Conservation (phyloP, 2,113 vertebrate genomes). For the Proterorhinus semilunaris region DNA sequence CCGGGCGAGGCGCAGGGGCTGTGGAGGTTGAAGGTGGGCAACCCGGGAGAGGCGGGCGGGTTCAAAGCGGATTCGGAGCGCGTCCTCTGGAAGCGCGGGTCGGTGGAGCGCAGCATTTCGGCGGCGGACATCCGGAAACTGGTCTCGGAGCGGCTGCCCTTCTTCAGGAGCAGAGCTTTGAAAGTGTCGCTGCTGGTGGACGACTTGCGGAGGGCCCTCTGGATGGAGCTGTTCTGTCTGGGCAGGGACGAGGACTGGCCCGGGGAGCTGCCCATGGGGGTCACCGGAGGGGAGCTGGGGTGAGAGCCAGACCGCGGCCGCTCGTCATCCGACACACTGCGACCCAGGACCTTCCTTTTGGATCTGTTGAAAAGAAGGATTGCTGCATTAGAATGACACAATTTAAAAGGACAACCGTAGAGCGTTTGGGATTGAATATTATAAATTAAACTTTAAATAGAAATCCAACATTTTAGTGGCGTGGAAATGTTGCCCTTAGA, state of each 20-base stretch:
- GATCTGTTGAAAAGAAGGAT: conserved; percentile 75
- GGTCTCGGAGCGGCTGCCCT: conserved; percentile 90
- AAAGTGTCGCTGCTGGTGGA: conserved; percentile 96
- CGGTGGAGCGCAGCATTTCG: conserved; percentile 93
- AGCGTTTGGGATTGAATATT: no score
- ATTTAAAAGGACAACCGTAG: no score
- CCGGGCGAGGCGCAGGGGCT: conserved; percentile 75
- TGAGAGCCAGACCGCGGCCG: conserved; percentile 71
- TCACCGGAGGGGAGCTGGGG: conserved; percentile 86
- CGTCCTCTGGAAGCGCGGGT: conserved; percentile 85
- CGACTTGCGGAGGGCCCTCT: conserved; percentile 89
- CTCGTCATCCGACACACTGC: conserved; percentile 93
- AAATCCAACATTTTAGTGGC: no score
- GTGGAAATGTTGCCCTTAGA: no score
- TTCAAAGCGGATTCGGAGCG: conserved; percentile 73
- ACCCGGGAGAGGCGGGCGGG: conserved; percentile 29
- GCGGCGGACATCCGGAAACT: conserved; percentile 93
- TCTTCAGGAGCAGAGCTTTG: conserved; percentile 97
- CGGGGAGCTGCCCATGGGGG: conserved; percentile 82
- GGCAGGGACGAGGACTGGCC: conserved; percentile 67
- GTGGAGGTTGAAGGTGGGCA: conserved; percentile 52
- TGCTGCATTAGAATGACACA: no score
- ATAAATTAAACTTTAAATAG: no score
- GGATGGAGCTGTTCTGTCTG: conserved; percentile 86
- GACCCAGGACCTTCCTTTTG: conserved; percentile 95